Evolutionary conservation across 2,888 invertebrate species (phyloP).

Genomic region (Drosophila sordidapex): DNA sequence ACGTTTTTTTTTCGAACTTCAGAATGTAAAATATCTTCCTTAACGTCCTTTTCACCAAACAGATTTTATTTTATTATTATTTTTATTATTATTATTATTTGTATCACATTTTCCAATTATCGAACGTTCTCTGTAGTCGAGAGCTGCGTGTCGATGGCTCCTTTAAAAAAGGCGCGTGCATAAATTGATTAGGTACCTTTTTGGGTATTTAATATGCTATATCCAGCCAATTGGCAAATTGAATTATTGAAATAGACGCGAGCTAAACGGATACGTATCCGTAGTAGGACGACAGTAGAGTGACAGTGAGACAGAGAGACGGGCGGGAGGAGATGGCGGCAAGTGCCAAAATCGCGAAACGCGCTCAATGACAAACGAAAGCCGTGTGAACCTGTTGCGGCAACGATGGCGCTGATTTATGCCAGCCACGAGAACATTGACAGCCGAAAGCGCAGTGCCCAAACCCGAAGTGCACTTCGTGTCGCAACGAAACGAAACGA

Average conservation of each 20-base stretch:
- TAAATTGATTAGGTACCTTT: constrained; percentile 56
- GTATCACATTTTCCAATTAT: not conserved
- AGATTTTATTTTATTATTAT: not conserved
- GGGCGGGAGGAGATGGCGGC: not conserved
- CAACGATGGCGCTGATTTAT: constrained; percentile 73
- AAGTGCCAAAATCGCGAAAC: constrained; percentile 50
- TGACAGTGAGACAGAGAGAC: not conserved
- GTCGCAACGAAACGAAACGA: not conserved
- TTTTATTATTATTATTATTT: no score
- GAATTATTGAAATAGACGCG: constrained; percentile 48
- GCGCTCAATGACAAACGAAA: constrained; percentile 72
- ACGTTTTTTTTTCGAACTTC: not conserved
- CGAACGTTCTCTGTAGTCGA: not conserved
- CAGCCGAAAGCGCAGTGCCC: constrained; percentile 22
- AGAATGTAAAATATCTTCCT: not conserved
- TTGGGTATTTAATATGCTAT: constrained; percentile 2
- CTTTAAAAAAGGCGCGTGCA: constrained; percentile 32
- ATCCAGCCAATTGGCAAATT: constrained; percentile 49
- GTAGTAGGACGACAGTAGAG: constrained; percentile 24
- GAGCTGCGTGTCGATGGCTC: constrained; percentile 54
- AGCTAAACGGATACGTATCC: constrained; percentile 27
- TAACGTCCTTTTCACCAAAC: not conserved
- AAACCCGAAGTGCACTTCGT: constrained; percentile 18
- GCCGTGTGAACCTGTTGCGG: constrained; percentile 80
- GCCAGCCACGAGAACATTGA: constrained; percentile 50